Percentiles rank a stretch among this genome's conserved stretches.
Evolutionary conservation across 2,797 vertebrate species (phyloP).

Genomic region (Megalops cyprinoides): DNA sequence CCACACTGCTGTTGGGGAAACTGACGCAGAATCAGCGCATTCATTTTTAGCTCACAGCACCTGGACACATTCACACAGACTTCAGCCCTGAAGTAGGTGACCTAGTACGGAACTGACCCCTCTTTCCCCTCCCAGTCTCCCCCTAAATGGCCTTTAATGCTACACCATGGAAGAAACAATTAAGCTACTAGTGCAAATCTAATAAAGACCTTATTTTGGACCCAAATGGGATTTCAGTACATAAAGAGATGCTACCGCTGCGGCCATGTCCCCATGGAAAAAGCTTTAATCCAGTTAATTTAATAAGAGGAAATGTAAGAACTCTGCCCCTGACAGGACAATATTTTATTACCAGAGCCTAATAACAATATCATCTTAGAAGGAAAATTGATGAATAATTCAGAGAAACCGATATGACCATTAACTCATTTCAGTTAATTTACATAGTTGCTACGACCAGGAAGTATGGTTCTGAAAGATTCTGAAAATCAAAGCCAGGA

Average conservation of each 20-base stretch:
- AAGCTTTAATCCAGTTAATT: constrained; percentile 6
- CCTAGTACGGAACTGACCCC: background rate
- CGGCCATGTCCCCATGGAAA: background rate
- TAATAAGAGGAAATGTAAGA: background rate
- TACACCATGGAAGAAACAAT: background rate
- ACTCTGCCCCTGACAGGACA: background rate
- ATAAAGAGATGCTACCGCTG: background rate
- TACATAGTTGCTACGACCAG: background rate
- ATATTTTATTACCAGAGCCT: background rate
- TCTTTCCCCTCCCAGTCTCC: background rate
- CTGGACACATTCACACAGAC: background rate
- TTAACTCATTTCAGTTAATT: background rate
- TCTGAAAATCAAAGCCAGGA: background rate
- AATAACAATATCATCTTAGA: background rate
- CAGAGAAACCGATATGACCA: no score
- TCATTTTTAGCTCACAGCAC: constrained; percentile 6
- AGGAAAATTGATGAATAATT: background rate
- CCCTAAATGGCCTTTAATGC: background rate
- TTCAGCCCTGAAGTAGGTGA: background rate
- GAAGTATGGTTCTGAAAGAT: background rate
- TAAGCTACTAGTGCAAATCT: background rate
- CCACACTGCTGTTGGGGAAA: background rate
- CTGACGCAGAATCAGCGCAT: background rate
- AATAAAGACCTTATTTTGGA: constrained; percentile 8
- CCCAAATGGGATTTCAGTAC: constrained; percentile 11